Evolutionary conservation across 2,797 vertebrate genomes (phyloP), one percentile per base, ranked within the genome.

Genomic region (Coregonus ussuriensis): DNA sequence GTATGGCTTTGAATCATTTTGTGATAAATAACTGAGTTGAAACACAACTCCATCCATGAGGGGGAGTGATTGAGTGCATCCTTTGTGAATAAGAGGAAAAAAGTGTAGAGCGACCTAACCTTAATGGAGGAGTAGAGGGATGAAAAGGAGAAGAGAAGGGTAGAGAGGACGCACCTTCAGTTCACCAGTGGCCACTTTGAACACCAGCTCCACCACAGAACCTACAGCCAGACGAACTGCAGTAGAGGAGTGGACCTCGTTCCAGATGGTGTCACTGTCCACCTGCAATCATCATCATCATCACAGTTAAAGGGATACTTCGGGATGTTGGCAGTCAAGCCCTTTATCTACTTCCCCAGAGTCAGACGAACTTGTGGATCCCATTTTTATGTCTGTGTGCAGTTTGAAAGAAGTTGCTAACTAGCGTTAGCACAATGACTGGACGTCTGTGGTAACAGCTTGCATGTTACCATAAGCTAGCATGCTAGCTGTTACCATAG

Each of bases 191-290:
- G 97, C 97, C 76, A 99, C 98, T 90, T 99, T 99, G 90, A 99
- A 98, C 74, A 98, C 97, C 0, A 99, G 95, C 89, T 99, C 98
- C 65, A 98, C 95, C 25, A 99, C 97, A 0, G 97, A 99, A 80
- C 98, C 98, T 78, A 98, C 98, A 0, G 98, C 98, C 52, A 99
- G 94, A 0, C 98, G 97, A 15, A 97, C 97, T 0, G 98, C 98
- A 1, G 97, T 96, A 0, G 97, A 98, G 0, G 98, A 99, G 91
- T 99, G 98, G 33, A 98, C 97, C 88, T 99, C 98, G 0, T 99
- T 99, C 98, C 98, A 99, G 74, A 99, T 99, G 41, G 98, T 99
- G 93, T 99, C 98, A 9, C 97, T 99, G 94, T 99, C 98, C 16
- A 99, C 98, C 97, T 99, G 84, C 0, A 29, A 41, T 65, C 25